Evolutionary conservation across 2,113 vertebrate genomes (phyloP).

Genomic region (Equus quagga): DNA sequence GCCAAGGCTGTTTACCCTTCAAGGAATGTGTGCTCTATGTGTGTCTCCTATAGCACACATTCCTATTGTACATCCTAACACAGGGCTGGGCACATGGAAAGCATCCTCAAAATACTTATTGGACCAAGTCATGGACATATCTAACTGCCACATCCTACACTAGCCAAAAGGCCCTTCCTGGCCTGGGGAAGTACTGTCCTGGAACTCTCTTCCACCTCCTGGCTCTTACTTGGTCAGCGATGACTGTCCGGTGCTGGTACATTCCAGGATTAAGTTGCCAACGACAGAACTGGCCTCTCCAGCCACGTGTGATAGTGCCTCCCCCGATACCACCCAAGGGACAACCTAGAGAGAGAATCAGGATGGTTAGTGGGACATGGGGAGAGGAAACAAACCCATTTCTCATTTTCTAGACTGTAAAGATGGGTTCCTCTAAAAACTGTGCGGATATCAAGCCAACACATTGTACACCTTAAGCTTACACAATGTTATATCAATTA

Average conservation of each 20-base stretch:
- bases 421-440: slow-evolving; percentile 13
- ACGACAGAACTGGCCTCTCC: slow-evolving; percentile 97
- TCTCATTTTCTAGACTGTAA: slow-evolving; percentile 38
- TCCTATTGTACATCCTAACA: neutral
- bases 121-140: neutral
- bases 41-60: neutral
- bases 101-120: neutral
- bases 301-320: slow-evolving; percentile 96
- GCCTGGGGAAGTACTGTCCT: neutral
- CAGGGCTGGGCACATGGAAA: neutral
- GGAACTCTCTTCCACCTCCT: neutral
- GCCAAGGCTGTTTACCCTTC: neutral
- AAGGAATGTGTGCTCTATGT: neutral
- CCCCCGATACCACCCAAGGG: slow-evolving; percentile 97
- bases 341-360: slow-evolving; percentile 89
- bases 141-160: neutral
- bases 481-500: neutral
- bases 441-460: neutral
- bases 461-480: neutral
- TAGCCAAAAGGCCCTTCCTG: neutral
- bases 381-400: neutral
- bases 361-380: neutral
- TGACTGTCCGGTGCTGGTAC: slow-evolving; percentile 94
- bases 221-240: slow-evolving; percentile 92
- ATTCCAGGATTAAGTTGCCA: slow-evolving; percentile 98